A percentile compares a stretch with the other conserved stretches of the same genome.
phyloP scores from a whole-genome alignment of 2,113 vertebrate genomes.

The Litocranius walleri region DNA sequence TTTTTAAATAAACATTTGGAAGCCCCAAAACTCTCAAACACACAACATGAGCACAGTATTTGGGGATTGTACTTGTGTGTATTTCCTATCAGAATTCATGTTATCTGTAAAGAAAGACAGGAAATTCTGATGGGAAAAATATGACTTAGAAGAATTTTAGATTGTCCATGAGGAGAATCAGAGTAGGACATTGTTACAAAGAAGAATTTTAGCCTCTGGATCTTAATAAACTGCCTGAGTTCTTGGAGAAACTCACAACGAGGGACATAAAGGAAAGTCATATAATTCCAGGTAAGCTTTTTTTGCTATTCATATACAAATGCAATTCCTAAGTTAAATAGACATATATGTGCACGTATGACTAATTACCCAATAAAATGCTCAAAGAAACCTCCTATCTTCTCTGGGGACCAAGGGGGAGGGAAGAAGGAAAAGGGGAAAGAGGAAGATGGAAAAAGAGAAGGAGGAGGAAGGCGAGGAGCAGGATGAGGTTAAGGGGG shows the following conservation, averaged over 20 bases:
- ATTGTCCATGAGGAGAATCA: background rate
- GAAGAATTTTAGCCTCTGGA: background rate
- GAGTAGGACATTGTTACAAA: background rate
- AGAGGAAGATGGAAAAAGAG: background rate
- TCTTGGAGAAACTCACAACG: background rate
- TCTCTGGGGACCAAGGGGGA: accelerated
- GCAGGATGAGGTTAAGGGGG: background rate
- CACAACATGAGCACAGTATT: background rate
- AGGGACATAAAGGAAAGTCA: background rate
- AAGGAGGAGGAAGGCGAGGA: background rate
- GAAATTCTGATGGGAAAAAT: background rate
- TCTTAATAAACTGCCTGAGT: background rate
- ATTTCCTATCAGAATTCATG: background rate
- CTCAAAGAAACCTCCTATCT: background rate
- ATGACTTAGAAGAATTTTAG: background rate
- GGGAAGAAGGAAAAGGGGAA: too few relatives aligned
- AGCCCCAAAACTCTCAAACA: background rate
- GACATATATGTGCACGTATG: background rate
- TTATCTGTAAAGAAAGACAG: background rate
- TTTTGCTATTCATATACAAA: background rate
- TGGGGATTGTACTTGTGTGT: background rate
- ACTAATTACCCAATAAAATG: background rate
- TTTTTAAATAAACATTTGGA: background rate
- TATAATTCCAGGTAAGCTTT: background rate
- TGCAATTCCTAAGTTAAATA: background rate